phyloP scores from a whole-genome alignment of 2,113 vertebrate species.

The Phalacrocorax aristotelis region DNA sequence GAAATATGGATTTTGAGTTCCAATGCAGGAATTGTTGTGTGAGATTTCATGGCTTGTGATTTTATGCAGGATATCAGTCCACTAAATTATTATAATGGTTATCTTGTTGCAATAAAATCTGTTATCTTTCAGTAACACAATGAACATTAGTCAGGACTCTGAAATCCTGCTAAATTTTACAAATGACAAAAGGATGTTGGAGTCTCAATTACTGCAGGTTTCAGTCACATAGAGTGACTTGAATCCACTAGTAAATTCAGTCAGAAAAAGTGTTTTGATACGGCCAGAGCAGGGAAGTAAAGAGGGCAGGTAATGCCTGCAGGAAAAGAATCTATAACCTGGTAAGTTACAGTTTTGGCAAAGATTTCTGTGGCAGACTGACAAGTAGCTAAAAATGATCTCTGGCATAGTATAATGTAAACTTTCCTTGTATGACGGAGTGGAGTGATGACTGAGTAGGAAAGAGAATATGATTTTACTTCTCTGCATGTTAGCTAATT shows the following conservation, averaged over 20 bases:
- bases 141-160: not conserved
- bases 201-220: not conserved
- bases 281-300: not conserved
- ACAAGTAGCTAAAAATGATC: not conserved
- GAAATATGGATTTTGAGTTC: not conserved
- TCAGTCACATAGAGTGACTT: not conserved
- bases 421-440: not conserved
- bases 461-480: not conserved
- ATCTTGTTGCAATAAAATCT: not conserved
- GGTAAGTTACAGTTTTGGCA: not conserved
- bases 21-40: not conserved
- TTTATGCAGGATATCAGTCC: not conserved
- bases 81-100: not conserved
- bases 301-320: not conserved
- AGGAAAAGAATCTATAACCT: not conserved
- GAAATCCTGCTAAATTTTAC: not conserved
- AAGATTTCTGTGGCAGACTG: not conserved
- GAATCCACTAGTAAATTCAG: not conserved
- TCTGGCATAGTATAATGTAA: fast-evolving
- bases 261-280: not conserved
- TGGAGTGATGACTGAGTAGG: not conserved
- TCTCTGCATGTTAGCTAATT: not conserved
- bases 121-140: not conserved
- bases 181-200: not conserved
- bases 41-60: not conserved